phyloP scores from a whole-genome alignment of 1,140 invertebrate species.

The Campoletis sonorensis region DNA sequence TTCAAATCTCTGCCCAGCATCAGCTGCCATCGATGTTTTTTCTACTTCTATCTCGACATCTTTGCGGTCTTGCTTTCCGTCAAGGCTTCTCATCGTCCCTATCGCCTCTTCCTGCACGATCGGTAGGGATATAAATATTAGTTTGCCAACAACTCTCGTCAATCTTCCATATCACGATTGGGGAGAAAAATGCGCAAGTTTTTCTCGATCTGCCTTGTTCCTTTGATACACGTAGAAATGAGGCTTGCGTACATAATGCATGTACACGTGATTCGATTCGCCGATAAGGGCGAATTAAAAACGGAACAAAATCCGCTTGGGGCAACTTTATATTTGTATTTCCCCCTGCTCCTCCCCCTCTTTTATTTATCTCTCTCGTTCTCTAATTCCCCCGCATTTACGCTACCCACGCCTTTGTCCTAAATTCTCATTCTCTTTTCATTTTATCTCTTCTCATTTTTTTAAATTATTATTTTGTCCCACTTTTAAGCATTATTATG shows the following conservation, averaged over 20 bases:
- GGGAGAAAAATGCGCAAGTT: background rate
- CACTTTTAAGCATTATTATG: background rate
- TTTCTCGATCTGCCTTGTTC: background rate
- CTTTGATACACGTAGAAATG: conserved; percentile 10
- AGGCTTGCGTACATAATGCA: background rate
- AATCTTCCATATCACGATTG: conserved; percentile 39
- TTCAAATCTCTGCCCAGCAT: conserved; percentile 8
- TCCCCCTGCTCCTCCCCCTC: background rate
- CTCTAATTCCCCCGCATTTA: no score
- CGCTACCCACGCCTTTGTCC: no score
- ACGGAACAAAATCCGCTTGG: background rate
- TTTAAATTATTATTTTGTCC: background rate
- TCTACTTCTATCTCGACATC: conserved; percentile 4
- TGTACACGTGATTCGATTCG: conserved; percentile 16
- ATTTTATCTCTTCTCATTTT: background rate
- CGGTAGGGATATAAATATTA: conserved; percentile 37
- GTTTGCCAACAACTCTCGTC: conserved; percentile 36
- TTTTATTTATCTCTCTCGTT: background rate
- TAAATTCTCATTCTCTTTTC: conserved; percentile 3
- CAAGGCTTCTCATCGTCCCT: background rate
- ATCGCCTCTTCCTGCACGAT: background rate
- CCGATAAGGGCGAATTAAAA: conserved; percentile 36
- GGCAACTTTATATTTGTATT: conserved; percentile 23
- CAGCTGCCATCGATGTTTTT: conserved; percentile 15
- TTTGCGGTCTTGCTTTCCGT: conserved; percentile 7